Base-by-base conservation (phyloP, 2,888 invertebrate genomes). In the Dysmachus trigonus region DNA sequence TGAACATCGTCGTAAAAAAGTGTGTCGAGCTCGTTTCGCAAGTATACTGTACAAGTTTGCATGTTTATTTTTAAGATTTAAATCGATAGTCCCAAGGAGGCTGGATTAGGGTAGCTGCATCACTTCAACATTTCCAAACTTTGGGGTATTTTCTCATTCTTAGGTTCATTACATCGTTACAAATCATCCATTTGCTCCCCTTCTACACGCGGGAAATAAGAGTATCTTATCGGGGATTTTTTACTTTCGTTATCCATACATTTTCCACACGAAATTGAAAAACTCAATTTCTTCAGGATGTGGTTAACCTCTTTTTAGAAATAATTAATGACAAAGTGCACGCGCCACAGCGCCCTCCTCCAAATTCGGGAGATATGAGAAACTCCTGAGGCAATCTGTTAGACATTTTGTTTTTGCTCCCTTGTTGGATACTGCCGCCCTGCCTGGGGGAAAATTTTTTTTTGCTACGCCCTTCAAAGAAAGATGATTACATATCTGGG, bases 51-150 rank as follows among this genome's bases (percentile, higher is more conserved):
- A 62, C 10, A 77, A 33, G 33, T 47, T 77, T 38, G 41, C 18
- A 77, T 27, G 47, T 77, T 77, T 77, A 77, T 77, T 77, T 41
- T 77, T 77, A 47, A 77, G 47, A 77, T 77, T 41, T 41, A 47
- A 77, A 77, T 77, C 77, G 77, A 77, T 77, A 77, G 30, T 5
- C n/a, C 27, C 8, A 15, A 47, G n/a, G 7, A 77, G 41, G 30
- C 31, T 8, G 30, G 27, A 13, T 18, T 7, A 47, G 47, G n/a
- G 47, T 3, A 7, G 27, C 27, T 62, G 62, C 27, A 62, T 62
- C 62, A 27, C n/a, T 7, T 47, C 22, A 22, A 10, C 7, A 62
- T 62, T n/a, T n/a, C 22, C 10, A 18, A 18, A 62, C 3, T 62
- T 22, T 62, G 22, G 22, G 10, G 22, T 0, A 22, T 10, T 62